Conservation (phyloP, 2,888 invertebrate genomes). For the Drosophila mettleri region DNA sequence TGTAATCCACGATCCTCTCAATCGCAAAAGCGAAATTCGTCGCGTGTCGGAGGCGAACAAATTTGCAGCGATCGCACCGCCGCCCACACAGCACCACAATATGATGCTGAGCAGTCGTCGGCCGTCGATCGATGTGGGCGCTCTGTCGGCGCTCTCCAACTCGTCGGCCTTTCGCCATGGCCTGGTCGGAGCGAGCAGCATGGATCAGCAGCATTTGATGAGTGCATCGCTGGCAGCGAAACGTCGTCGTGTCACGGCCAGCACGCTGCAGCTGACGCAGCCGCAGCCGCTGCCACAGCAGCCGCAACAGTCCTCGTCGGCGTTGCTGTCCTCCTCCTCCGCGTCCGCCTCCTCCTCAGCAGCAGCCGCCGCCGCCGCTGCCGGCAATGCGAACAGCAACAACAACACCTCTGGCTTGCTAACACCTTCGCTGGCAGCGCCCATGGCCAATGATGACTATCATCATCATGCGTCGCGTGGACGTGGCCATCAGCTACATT, state of each 20-base stretch:
- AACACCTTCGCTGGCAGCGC: slow-evolving; percentile 41
- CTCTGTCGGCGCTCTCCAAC: slow-evolving; percentile 70
- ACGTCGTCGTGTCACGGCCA: slow-evolving; percentile 86
- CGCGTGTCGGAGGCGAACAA: slow-evolving; percentile 85
- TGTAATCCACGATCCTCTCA: slow-evolving; percentile 83
- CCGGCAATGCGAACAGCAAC: slow-evolving; percentile 36
- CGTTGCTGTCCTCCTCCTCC: slow-evolving; percentile 14
- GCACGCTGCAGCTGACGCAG: slow-evolving; percentile 48
- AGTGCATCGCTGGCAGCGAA: slow-evolving; percentile 85
- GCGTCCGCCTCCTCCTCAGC: too few species aligned
- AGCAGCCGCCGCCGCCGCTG: neutral
- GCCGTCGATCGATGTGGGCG: slow-evolving; percentile 86
- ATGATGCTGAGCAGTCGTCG: slow-evolving; percentile 85
- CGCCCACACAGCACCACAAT: slow-evolving; percentile 60
- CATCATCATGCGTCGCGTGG: slow-evolving; percentile 85
- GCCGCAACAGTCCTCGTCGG: slow-evolving; percentile 12
- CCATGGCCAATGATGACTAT: slow-evolving; percentile 81
- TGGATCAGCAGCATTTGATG: slow-evolving; percentile 66
- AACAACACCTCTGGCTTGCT: slow-evolving; percentile 28
- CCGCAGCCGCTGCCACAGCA: slow-evolving; percentile 51
- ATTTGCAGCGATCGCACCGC: slow-evolving; percentile 65
- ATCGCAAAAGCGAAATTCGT: slow-evolving; percentile 86
- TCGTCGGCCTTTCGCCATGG: slow-evolving; percentile 73
- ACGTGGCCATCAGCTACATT: slow-evolving; percentile 86
- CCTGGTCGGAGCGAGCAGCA: slow-evolving; percentile 73